Evolutionary conservation across 2,797 vertebrate species (phyloP).

Genomic region (Botia kubotai): DNA sequence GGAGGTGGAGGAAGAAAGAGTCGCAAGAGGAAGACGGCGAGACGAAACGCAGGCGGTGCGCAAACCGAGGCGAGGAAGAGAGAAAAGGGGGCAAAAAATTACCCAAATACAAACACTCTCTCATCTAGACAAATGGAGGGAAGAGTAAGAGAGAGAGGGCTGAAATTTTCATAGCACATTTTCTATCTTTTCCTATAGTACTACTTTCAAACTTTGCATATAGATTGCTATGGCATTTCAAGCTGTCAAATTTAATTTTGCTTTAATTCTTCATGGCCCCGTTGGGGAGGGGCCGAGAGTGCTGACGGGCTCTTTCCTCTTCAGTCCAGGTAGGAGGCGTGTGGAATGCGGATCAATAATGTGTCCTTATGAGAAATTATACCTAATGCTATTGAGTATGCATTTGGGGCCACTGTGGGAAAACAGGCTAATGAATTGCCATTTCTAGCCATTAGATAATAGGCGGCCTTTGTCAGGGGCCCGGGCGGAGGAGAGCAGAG

Average conservation of each 20-base stretch:
- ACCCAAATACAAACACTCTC: conserved; percentile 78
- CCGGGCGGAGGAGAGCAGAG: conserved; percentile 69
- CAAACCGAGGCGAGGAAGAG: conserved; percentile 19
- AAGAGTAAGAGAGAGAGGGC: conserved; percentile 77
- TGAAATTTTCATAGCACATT: conserved; percentile 89
- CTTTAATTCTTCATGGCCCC: conserved; percentile 97
- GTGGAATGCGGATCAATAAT: conserved; percentile 89
- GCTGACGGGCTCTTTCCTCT: conserved; percentile 90
- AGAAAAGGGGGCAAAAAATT: conserved; percentile 30
- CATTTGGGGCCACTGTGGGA: conserved; percentile 88
- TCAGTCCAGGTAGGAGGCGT: conserved; percentile 84
- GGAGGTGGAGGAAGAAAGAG: conserved; percentile 64
- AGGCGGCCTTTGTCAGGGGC: conserved; percentile 66
- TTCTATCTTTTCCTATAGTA: conserved; percentile 61
- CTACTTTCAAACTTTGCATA: conserved; percentile 88
- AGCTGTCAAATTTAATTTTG: conserved; percentile 99
- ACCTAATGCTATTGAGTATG: conserved; percentile 94
- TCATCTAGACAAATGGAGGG: conserved; percentile 80
- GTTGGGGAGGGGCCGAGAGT: conserved; percentile 85
- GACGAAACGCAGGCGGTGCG: conserved; percentile 7
- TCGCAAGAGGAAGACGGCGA: conserved; percentile 33
- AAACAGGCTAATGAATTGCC: conserved; percentile 98
- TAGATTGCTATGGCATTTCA: conserved; percentile 97
- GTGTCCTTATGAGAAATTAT: conserved; percentile 99
- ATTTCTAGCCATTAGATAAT: conserved; percentile 92